phyloP scores from a whole-genome alignment of 2,888 invertebrate species.

The Hirtodrosophila trivittata region DNA sequence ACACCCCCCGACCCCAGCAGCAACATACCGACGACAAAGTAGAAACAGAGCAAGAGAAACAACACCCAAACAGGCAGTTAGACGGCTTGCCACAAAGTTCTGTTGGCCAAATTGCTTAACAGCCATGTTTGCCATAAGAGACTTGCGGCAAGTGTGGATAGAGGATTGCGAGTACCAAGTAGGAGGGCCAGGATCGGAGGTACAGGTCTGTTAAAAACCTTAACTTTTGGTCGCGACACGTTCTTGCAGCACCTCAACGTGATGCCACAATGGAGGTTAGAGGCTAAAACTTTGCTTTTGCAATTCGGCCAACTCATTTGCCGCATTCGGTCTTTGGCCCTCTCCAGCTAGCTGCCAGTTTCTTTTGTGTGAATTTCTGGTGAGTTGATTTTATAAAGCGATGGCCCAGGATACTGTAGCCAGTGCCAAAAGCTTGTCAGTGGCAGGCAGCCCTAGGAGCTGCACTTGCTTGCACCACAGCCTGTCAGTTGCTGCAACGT shows the following conservation, averaged over 20 bases:
- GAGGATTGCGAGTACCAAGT: background rate
- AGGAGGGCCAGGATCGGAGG: constrained; percentile 1
- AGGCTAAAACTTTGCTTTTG: constrained; percentile 61
- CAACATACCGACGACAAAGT: background rate
- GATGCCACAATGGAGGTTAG: constrained; percentile 66
- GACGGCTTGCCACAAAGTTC: constrained; percentile 38
- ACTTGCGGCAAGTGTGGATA: background rate
- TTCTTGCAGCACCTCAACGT: constrained; percentile 56
- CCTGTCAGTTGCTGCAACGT: constrained; percentile 41
- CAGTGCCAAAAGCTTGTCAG: constrained; percentile 60
- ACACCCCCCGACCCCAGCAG: background rate
- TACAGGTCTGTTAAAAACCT: constrained; percentile 35
- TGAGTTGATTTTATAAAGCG: constrained; percentile 71
- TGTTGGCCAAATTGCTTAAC: constrained; percentile 49
- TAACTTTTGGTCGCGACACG: constrained; percentile 70
- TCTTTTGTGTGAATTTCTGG: constrained; percentile 58
- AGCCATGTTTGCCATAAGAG: constrained; percentile 47
- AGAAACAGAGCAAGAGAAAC: constrained; percentile 15
- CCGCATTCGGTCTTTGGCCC: constrained; percentile 14
- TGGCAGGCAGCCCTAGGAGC: constrained; percentile 32
- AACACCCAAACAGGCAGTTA: background rate
- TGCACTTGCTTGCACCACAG: constrained; percentile 13
- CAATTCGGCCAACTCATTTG: constrained; percentile 47
- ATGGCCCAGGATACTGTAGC: constrained; percentile 14
- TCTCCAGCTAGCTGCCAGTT: constrained; percentile 29